Evolutionary conservation across 2,797 vertebrate species (phyloP), one percentile per base, ranked within the genome.

Genomic region (Ispidina picta): DNA sequence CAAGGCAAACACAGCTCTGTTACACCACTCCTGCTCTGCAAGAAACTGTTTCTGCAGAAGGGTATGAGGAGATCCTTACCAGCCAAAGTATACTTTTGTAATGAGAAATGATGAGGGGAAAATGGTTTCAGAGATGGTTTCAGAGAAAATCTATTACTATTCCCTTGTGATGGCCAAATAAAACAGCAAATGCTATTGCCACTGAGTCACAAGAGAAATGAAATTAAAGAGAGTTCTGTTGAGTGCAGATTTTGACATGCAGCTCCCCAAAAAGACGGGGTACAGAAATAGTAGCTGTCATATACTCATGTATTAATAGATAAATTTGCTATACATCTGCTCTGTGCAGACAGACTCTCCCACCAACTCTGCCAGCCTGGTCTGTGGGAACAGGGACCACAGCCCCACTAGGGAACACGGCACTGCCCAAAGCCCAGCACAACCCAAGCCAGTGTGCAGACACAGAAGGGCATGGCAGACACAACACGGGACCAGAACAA

Each of bases 41-140:
- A 86, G 59, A 92, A 96, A 81, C 65, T 86, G 72, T 80, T 95
- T 87, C 73, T 86, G 75, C 81, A 86, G 72, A 91, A 91, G n/a
- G 18, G 52, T 49, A 83, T 60, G 78, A 96, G 86, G 63, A 96
- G 87, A 89, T 64, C 82, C 88, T 93, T 81, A 52, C 35, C 90
- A 94, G 82, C 60, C 84, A 77, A 88, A 93, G 92, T 77, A 89
- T 74, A 77, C 90, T 88, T 83, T 82, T 89, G 66, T 95, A 96
- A 96, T 85, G 72, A 79, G 84, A 96, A 95, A 95, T 86, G 89
- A 96, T 96, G 94, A 96, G 48, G 72, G 79, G 87, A 96, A 96
- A 96, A 96, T 93, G 59, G 92, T 94, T 96, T 94, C 92, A 95
- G 89, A 95, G 92, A 96, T 93, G 59, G 92, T 94, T 96, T 94